A percentile compares a stretch with the other conserved stretches of the same genome.
Evolutionary conservation across 2,113 vertebrate species (phyloP).

Genomic region (Trichechus manatus): DNA sequence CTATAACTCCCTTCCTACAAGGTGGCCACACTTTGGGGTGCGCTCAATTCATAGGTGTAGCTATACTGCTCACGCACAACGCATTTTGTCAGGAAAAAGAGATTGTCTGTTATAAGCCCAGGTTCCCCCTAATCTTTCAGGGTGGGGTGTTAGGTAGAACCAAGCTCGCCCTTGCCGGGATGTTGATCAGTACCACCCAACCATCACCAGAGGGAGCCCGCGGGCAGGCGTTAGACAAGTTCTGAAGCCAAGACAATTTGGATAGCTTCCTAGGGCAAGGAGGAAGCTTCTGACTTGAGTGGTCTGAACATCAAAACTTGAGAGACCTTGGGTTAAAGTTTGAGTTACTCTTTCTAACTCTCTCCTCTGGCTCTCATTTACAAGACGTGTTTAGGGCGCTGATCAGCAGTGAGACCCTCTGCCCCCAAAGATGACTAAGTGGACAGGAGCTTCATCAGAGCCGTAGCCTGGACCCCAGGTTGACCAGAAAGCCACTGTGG

Average conservation of each 20-base stretch:
- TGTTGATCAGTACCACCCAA: rapidly evolving
- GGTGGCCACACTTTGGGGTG: too few relatives aligned
- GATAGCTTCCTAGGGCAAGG: too few relatives aligned
- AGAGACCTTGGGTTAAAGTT: too few relatives aligned
- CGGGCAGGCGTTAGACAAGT: neutral
- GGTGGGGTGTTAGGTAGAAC: rapidly evolving
- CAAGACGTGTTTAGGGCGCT: rapidly evolving
- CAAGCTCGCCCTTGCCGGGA: rapidly evolving
- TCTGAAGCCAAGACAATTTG: neutral
- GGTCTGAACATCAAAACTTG: rapidly evolving
- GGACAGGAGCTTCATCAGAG: too few relatives aligned
- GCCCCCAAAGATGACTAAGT: rapidly evolving
- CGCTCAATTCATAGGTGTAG: neutral
- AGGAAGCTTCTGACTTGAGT: rapidly evolving
- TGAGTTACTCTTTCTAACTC: too few relatives aligned
- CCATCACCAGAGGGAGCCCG: conserved; percentile 1
- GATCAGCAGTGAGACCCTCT: neutral
- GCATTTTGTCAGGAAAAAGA: neutral
- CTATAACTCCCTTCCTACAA: neutral
- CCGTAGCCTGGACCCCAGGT: neutral
- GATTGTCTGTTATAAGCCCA: too few relatives aligned
- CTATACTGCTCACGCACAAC: neutral
- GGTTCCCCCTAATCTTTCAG: rapidly evolving
- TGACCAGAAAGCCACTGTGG: neutral
- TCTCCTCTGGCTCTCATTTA: neutral